These are phyloP conservation scores for Oscheius sp. DNA, from an alignment of 1,140 invertebrate genomes.

Conservation along the genomic window DNA sequence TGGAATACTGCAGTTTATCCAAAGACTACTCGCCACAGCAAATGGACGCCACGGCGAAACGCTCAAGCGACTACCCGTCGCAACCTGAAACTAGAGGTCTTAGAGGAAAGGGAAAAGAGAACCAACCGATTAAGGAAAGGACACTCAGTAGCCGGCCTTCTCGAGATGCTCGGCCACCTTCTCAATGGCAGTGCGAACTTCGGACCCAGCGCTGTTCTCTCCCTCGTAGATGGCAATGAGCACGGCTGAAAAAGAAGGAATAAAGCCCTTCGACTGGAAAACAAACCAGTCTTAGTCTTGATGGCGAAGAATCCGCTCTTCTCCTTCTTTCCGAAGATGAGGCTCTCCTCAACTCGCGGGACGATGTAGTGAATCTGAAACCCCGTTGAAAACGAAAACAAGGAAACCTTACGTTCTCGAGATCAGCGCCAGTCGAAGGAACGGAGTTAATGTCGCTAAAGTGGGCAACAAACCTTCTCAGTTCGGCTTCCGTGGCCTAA, in stretches of 20 bases:
- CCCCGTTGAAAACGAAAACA: not conserved
- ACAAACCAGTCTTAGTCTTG: conserved; percentile 52
- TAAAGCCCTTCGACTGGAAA: not conserved
- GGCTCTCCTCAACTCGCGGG: conserved; percentile 56
- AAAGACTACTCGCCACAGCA: not conserved
- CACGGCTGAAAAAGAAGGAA: conserved; percentile 47
- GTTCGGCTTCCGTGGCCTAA: conserved; percentile 57
- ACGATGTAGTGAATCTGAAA: conserved; percentile 56
- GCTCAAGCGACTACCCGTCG: not conserved
- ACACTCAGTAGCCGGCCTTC: conserved; percentile 48
- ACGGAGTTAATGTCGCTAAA: conserved; percentile 52
- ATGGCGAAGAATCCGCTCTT: conserved; percentile 56
- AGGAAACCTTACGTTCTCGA: conserved; percentile 42
- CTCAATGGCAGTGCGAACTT: conserved; percentile 54
- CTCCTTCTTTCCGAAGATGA: conserved; percentile 61
- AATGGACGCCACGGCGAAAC: not conserved
- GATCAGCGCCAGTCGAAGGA: conserved; percentile 50
- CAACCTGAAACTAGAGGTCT: not conserved
- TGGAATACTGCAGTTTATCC: not conserved
- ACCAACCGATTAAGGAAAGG: not conserved
- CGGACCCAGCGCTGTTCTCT: conserved; percentile 48
- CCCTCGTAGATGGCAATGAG: conserved; percentile 58
- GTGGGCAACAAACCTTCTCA: conserved; percentile 45
- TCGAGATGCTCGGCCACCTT: conserved; percentile 50
- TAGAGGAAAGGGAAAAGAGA: not conserved